These are phyloP conservation scores for Drosophila birchii DNA, from an alignment of 2,888 invertebrate genomes.

Conservation along the genomic window DNA sequence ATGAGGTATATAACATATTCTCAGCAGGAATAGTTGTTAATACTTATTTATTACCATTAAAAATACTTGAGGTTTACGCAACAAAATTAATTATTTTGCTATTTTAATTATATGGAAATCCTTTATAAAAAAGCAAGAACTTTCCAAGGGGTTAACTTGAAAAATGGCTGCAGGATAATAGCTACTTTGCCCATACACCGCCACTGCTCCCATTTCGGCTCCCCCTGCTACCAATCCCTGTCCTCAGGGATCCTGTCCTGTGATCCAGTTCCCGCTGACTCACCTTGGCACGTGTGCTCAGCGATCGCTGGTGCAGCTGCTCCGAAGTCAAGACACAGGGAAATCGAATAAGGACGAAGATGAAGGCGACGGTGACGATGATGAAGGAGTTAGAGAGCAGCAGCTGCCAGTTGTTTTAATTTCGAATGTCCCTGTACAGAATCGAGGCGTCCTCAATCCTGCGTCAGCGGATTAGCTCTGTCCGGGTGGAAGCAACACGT, in stretches of 20 bases:
- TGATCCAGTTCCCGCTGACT: constrained; percentile 56
- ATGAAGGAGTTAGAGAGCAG: constrained; percentile 45
- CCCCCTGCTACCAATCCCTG: constrained; percentile 22
- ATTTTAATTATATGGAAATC: not conserved
- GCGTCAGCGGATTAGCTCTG: constrained; percentile 44
- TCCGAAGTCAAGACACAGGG: constrained; percentile 43
- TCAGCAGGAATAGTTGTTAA: not conserved
- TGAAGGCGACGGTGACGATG: not conserved
- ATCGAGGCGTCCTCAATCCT: constrained; percentile 22
- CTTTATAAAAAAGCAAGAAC: not conserved
- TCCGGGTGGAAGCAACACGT: constrained; percentile 68
- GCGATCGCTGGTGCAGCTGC: constrained; percentile 59
- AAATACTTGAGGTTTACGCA: no score
- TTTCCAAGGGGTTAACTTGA: constrained; percentile 44
- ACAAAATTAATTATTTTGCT: no score
- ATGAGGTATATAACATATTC: no score
- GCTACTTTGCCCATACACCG: constrained; percentile 45
- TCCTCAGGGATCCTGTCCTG: constrained; percentile 16
- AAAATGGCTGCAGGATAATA: constrained; percentile 72
- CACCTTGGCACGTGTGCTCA: constrained; percentile 72
- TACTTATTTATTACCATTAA: not conserved
- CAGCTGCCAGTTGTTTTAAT: constrained; percentile 60
- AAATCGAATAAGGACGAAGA: constrained; percentile 24
- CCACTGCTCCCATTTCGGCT: constrained; percentile 18
- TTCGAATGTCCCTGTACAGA: constrained; percentile 33